Base-by-base conservation (phyloP, 2,797 vertebrate genomes). In the Cephalopachus bancanus region DNA sequence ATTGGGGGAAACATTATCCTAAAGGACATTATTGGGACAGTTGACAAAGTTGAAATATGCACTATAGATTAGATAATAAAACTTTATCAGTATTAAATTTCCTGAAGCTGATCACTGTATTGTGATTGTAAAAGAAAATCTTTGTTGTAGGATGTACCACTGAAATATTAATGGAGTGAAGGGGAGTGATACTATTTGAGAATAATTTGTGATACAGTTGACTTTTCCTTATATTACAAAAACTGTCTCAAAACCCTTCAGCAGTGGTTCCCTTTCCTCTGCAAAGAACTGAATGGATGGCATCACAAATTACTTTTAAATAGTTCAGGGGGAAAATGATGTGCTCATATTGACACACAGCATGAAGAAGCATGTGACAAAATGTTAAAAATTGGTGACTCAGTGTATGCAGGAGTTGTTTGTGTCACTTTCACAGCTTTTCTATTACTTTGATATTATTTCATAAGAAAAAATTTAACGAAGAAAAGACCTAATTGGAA, bases 391-490 rank as follows among this genome's bases (percentile, higher is more conserved):
- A 59, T 19, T 83, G 67, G 53, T 44, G 55, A 81, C 2, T 81
- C 19, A 55, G 37, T 33, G 1, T 76, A 62, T 79, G 26, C 19
- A 78, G 6, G 26, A 95, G 30, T 89, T 84, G 60, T 44, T 83
- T 89, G n/a, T 79, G 51, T 84, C 74, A 69, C 19, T 64, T 95
- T 80, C 55, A 49, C 30, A 91, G 3, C 14, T 79, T 44, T 96
- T 97, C 57, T 95, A 17, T 65, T 93, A 67, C 90, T 84, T 55
- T 95, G 62, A 15, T 91, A 69, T 79, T 90, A 37, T 37, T 37
- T 93, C 28, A 88, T 69, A 91, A 96, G 59, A 71, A 53, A 65
- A 71, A 37, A 71, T 17, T 76, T 76, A 93, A 91, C 30, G 37
- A 7, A 24, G 6, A 53, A 75, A 94, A 44, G 24, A 1, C 8